phyloP scores from a whole-genome alignment of 2,797 vertebrate genomes.

The Crenuchus spilurus region DNA sequence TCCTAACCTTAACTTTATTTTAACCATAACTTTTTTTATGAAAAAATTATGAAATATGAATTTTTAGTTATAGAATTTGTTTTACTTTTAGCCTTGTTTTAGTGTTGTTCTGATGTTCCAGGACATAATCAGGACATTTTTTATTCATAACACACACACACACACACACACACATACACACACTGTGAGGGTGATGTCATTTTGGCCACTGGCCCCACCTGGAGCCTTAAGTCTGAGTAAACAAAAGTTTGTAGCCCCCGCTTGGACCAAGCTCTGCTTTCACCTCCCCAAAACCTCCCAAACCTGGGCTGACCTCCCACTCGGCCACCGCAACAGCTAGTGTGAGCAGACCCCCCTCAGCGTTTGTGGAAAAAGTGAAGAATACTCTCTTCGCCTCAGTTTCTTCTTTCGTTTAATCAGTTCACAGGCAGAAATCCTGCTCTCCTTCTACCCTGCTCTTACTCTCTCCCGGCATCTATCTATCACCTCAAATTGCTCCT shows the following conservation, averaged over 20 bases:
- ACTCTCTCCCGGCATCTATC: neutral
- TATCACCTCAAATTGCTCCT: neutral
- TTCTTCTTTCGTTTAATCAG: slow-evolving; percentile 6
- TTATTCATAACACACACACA: slow-evolving; percentile 41
- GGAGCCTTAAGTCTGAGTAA: slow-evolving; percentile 71
- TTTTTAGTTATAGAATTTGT: too few relatives aligned
- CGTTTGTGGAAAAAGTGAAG: slow-evolving; percentile 51
- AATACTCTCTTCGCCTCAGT: slow-evolving; percentile 18
- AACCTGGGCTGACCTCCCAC: slow-evolving; percentile 69
- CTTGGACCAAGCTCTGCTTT: slow-evolving; percentile 65
- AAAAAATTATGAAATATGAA: too few relatives aligned
- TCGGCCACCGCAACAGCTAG: slow-evolving; percentile 34
- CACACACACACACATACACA: slow-evolving; percentile 12
- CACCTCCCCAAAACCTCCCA: slow-evolving; percentile 75
- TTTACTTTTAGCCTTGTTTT: too few relatives aligned
- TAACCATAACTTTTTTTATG: too few relatives aligned
- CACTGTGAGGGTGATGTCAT: slow-evolving; percentile 68
- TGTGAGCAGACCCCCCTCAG: slow-evolving; percentile 26
- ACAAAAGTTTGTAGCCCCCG: slow-evolving; percentile 66
- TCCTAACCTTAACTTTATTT: too few relatives aligned
- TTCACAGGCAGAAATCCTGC: neutral
- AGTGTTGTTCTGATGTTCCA: too few relatives aligned
- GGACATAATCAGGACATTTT: too few relatives aligned
- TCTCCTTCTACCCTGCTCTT: neutral
- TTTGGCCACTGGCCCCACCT: slow-evolving; percentile 68